Base-by-base conservation (phyloP, 2,113 vertebrate genomes). In the Hepsetus odoe region DNA sequence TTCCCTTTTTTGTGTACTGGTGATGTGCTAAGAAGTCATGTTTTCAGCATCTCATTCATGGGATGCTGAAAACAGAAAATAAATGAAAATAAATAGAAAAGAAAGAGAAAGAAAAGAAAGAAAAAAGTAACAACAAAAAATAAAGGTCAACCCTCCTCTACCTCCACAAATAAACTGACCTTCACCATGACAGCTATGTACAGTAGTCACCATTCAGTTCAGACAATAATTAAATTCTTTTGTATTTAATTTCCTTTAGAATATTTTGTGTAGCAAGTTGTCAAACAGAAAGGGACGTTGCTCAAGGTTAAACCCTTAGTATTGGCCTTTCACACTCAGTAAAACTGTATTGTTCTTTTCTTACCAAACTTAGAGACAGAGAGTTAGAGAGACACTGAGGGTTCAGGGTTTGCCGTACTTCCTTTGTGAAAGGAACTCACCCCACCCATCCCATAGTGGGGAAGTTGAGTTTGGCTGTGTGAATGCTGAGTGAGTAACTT, bases 401-500 rank as follows among this genome's bases (percentile, higher is more conserved):
- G n/a, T n/a, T 38, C 4, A 26, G 51, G 61, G 13, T 76, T 13
- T 11, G 74, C 8, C 38, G 51, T 35, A 33, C 69, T 70, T 77
- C 38, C 74, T 22, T 69, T 58, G 18, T 24, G 28, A 72, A 42
- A 68, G n/a, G 53, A 44, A 73, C 55, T 61, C 22, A 53, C 74
- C 62, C 30, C 32, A 66, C 40, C 58, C 49, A 2, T 12, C 18
- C 56, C 49, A 49, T 44, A 28, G 42, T n/a, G 35, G 76, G 55
- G 73, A 61, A 44, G 59, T 77, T 49, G 4, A 14, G 30, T n/a
- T 72, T 80, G 69, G 59, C 74, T 9, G 71, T 59, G 32, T 61
- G 69, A 72, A 33, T 68, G 70, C 74, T 86, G 82, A 72, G 80
- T 80, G 74, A 80, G 73, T 80, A 59, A 73, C 59, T 79, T 76